A percentile compares a stretch with the other conserved stretches of the same genome.
Evolutionary conservation across 2,113 vertebrate species (phyloP).

Genomic region (Indicator maculatus): DNA sequence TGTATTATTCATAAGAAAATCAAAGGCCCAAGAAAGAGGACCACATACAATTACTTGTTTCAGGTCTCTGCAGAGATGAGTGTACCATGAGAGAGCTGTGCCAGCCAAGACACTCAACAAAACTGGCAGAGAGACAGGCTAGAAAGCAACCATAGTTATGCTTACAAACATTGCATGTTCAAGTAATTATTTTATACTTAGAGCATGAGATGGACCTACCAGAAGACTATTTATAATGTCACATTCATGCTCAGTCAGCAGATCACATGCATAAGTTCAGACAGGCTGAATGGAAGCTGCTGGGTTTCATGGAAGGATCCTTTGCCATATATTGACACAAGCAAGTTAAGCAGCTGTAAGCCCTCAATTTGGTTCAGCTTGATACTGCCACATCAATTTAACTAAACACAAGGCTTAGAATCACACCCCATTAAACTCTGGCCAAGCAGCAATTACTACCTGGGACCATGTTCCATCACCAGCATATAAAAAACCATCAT

Average conservation of each 20-base stretch:
- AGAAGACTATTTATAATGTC: not conserved
- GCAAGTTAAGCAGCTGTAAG: not conserved
- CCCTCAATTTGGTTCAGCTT: not conserved
- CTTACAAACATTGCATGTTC: not conserved
- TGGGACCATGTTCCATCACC: not conserved
- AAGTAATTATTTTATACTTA: not conserved
- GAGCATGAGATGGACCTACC: not conserved
- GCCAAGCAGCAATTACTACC: not conserved
- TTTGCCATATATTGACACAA: not conserved
- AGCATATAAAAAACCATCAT: not conserved
- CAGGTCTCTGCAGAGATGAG: not conserved
- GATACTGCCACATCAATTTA: not conserved
- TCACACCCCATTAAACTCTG: not conserved
- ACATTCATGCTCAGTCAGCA: not conserved
- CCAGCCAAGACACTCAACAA: not conserved
- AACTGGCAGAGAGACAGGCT: not conserved
- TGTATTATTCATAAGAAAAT: conserved; percentile 51
- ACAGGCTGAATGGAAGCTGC: not conserved
- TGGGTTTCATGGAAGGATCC: not conserved
- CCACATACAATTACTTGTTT: not conserved
- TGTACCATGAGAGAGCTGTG: not conserved
- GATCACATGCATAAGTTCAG: not conserved
- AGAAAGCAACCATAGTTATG: not conserved
- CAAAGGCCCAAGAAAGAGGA: conserved; percentile 1
- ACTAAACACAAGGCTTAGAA: not conserved